phyloP scores from a whole-genome alignment of 35 echinoderm and acorn worm genomes.

The Apostichopus californicus region DNA sequence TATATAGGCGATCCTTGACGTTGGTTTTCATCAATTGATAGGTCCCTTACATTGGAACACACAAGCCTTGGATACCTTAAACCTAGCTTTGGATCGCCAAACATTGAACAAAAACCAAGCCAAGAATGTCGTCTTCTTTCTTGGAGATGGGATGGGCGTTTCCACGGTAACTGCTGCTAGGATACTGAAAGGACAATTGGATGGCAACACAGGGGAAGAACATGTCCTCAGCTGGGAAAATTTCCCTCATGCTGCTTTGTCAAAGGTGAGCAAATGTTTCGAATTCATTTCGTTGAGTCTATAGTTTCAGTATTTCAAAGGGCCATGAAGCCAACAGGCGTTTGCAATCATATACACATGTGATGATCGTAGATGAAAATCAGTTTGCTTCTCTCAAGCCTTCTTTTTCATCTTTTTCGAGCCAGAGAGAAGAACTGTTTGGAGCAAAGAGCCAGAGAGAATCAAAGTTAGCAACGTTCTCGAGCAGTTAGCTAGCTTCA shows the following conservation, averaged over 20 bases:
- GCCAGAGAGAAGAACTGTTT: too few species aligned
- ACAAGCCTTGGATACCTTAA: conserved; percentile 5
- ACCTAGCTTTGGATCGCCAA: conserved; percentile 1
- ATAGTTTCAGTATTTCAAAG: too few species aligned
- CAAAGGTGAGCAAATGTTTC: conserved; percentile 58
- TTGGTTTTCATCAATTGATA: too few species aligned
- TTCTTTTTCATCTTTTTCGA: too few species aligned
- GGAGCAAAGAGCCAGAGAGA: too few species aligned
- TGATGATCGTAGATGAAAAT: too few species aligned
- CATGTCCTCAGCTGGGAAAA: conserved; percentile 71
- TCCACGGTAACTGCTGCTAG: conserved; percentile 77
- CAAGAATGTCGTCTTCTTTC: conserved; percentile 87
- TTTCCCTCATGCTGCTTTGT: conserved; percentile 66
- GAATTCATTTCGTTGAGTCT: neutral
- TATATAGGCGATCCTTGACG: too few species aligned
- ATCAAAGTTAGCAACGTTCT: too few species aligned
- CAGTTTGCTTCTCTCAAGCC: too few species aligned
- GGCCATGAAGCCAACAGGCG: too few species aligned
- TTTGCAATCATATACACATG: too few species aligned
- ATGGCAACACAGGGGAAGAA: conserved; percentile 73
- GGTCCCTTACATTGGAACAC: neutral
- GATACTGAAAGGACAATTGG: conserved; percentile 74
- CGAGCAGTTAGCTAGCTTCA: too few species aligned
- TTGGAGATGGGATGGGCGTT: conserved; percentile 84
- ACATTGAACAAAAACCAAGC: conserved; percentile 55